These are phyloP conservation scores for Diplazon laetatorius DNA, from an alignment of 2,888 invertebrate genomes.

Conservation along the genomic window DNA sequence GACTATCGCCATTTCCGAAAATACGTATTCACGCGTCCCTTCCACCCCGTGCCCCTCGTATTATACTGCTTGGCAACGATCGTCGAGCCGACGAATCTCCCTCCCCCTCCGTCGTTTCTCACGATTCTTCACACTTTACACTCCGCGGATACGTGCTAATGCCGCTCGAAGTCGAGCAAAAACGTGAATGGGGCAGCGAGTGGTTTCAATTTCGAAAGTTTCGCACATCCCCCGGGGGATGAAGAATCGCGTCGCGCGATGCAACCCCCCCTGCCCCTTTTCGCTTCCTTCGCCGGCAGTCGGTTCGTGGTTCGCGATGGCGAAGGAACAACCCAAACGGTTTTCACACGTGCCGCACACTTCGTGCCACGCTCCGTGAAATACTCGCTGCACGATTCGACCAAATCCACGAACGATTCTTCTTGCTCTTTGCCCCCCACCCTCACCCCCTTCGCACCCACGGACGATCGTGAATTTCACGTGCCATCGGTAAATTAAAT, in stretches of 20 bases:
- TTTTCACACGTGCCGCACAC: conserved; percentile 54
- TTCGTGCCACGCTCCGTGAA: conserved; percentile 44
- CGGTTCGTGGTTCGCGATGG: conserved; percentile 57
- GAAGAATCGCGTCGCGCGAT: conserved; percentile 52
- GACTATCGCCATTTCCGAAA: conserved; percentile 27
- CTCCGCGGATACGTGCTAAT: conserved; percentile 56
- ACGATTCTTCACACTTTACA: conserved; percentile 9
- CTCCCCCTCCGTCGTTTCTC: no score
- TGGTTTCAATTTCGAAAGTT: conserved; percentile 65
- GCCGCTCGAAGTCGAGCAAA: conserved; percentile 52
- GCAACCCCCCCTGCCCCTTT: no score
- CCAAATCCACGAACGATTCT: conserved; percentile 42
- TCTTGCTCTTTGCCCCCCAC: conserved; percentile 48
- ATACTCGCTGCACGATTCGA: conserved; percentile 50
- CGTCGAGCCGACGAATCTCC: conserved; percentile 22
- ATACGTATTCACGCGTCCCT: conserved; percentile 6
- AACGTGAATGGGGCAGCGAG: conserved; percentile 66
- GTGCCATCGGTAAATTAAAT: conserved; percentile 55
- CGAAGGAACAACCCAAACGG: conserved; percentile 47
- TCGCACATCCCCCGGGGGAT: conserved; percentile 23
- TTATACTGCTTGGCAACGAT: conserved; percentile 50
- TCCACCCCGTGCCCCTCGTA: conserved; percentile 45
- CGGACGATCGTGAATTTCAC: conserved; percentile 36
- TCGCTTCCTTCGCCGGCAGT: no score
- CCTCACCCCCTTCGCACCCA: no score